A percentile compares a stretch with the other conserved stretches of the same genome.
Evolutionary conservation across 2,888 invertebrate genomes (phyloP).

Genomic region (Prosopocoilus inquinatus): DNA sequence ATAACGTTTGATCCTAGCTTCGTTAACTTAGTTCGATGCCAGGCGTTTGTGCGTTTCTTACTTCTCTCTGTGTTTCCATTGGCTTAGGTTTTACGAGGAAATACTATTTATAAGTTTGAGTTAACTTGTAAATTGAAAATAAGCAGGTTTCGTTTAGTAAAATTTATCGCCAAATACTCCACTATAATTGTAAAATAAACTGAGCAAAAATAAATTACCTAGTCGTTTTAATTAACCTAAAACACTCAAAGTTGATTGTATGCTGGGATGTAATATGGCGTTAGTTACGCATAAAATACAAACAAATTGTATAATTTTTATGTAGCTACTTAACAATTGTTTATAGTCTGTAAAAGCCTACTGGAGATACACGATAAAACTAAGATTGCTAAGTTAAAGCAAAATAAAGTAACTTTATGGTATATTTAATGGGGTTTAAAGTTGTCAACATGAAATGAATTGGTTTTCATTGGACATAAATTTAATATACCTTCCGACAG

Average conservation of each 20-base stretch:
- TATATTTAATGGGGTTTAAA: slow-evolving; percentile 44
- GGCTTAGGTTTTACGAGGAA: slow-evolving; percentile 14
- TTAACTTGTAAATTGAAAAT: not conserved
- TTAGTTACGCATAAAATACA: not conserved
- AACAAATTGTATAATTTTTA: slow-evolving; percentile 1
- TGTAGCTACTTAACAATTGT: not conserved
- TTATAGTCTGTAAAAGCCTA: slow-evolving; percentile 25
- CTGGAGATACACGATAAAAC: slow-evolving; percentile 35
- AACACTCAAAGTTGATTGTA: no score
- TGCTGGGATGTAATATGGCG: not conserved
- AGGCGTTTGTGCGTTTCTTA: slow-evolving; percentile 16
- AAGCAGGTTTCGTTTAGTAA: not conserved
- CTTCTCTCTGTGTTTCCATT: slow-evolving; percentile 1
- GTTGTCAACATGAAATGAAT: slow-evolving; percentile 44
- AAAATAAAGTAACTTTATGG: slow-evolving; percentile 43
- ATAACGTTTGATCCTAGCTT: slow-evolving; percentile 29
- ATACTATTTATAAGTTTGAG: slow-evolving; percentile 19
- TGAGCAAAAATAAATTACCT: no score
- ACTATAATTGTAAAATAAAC: no score
- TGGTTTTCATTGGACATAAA: slow-evolving; percentile 39
- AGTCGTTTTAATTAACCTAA: no score
- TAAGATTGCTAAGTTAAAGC: slow-evolving; percentile 39
- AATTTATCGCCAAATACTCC: not conserved
- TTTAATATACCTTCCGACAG: slow-evolving; percentile 33
- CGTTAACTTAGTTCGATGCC: slow-evolving; percentile 16